Base-by-base conservation (phyloP, 2,113 vertebrate genomes). In the Rhynchopsitta pachyrhyncha region DNA sequence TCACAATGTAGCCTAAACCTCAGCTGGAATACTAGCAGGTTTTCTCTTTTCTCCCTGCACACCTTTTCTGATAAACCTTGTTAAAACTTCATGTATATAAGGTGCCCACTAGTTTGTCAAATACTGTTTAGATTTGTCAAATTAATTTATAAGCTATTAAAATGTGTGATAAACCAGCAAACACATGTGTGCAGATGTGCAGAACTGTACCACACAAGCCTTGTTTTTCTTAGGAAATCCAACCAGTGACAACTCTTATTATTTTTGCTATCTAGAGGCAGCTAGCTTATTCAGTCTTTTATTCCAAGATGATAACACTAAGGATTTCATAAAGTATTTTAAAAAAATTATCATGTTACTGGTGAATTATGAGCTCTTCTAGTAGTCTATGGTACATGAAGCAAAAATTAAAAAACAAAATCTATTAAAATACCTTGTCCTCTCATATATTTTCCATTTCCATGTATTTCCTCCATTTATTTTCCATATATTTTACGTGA, bases 111-210 rank as follows among this genome's bases (percentile, higher is more conserved):
- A 13, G 49, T 70, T 53, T 6, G 2, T 59, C 55, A 78, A 81
- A 86, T 35, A 62, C 2, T 1, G 17, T 39, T 55, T 62, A 66
- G 68, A 35, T 82, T 55, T 47, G 6, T 24, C 13, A 59, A 63
- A 63, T 25, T 71, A 17, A 59, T 79, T 63, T 46, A 16, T 39
- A 84, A 81, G 13, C 59, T 78, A 67, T 63, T 41, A 75, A 6
- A 84, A 7, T 2, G 66, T 7, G 16, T 74, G 31, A 25, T 60
- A 91, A 79, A 86, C 12, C 3, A 73, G n/a, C 15, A 70, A 85
- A 63, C 9, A 13, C 4, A 23, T 4, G 0, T 46, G 33, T 46
- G 29, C 53, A 86, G 5, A 15, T 0, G 0, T 47, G 35, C 8
- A 33, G 27, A 77, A 15, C 20, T 74, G 7, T 53, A 49, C 8